Base-by-base conservation (phyloP, 2,888 invertebrate species). In the Blastobasis adustella region DNA sequence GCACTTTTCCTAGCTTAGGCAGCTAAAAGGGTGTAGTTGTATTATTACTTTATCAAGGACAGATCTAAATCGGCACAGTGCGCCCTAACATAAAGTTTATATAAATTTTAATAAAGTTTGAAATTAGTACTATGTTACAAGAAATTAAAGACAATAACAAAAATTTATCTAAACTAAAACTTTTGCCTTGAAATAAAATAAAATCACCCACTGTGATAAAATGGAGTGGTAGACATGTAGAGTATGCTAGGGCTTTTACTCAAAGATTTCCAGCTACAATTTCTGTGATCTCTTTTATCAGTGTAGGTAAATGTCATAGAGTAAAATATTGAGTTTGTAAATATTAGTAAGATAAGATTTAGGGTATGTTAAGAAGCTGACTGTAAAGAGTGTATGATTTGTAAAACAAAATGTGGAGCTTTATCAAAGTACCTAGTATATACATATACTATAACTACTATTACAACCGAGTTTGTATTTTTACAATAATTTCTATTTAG, bases 221-320 rank as follows among this genome's bases (percentile, higher is more conserved):
- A 76, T 73, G 73, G 82, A 81, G 86, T 87, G 87, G 87, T 86
- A 86, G 81, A 83, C 70, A 71, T 73, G 66, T 76, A 79, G 76
- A 76, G 70, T 78, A 80, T 75, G 80, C 78, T 84, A 85, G 83
- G 76, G 73, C 75, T 77, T 79, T 80, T 79, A 86, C 82, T 82
- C 82, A 77, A 85, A 85, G 81, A 86, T 88, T 89, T 88, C 87
- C 88, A 88, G 89, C 89, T 89, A 89, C 89, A 87, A 88, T 89
- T 88, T 89, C 89, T 89, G 89, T 89, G 89, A 89, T 89, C 89
- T 89, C 89, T 89, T 82, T 81, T 82, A 87, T 84, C 83, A 80
- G 81, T 82, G 74, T 86, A 86, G 81, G 72, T 82, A 81, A 80
- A 82, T 80, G 76, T 78, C 80, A 81, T 79, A 82, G 78, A 79